Evolutionary conservation across 1,140 invertebrate species (phyloP), one percentile per base, ranked within the genome.

Genomic region (Chymomyza costata): DNA sequence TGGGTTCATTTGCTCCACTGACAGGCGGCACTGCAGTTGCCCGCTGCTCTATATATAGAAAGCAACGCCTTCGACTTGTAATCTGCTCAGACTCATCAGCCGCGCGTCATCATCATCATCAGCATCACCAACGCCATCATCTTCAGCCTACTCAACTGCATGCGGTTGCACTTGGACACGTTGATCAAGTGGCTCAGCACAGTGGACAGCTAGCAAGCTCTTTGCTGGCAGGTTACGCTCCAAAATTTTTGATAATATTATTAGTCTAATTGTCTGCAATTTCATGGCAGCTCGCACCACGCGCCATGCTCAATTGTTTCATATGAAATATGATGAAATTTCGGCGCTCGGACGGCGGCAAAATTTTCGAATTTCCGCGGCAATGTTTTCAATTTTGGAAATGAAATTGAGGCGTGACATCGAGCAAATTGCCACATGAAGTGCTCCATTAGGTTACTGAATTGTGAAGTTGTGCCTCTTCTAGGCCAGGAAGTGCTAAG

Each of bases 1-100:
- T 82, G 78, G 78, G 78, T 82, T 82, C 78, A 70, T 82, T 82
- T 70, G 78, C 78, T 82, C 38, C 44, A 57, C 53, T 78, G 71
- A 71, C 71, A 76, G 73, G 37, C 38, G 45, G 16, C 21, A n/a
- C n/a, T n/a, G n/a, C n/a, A n/a, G n/a, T n/a, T n/a, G n/a, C n/a
- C n/a, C n/a, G n/a, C n/a, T n/a, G n/a, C 11, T 6, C 65, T 76
- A 76, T 78, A 70, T 70, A 66, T 76, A 71, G 71, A 38, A n/a
- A n/a, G n/a, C n/a, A n/a, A 34, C 37, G 41, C 30, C 60, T 25
- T 25, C 21, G 3, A 25, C 21, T 44, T 52, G 44, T 64, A 64
- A 64, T 64, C 60, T 56, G 50, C 60, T 53, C n/a, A n/a, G n/a
- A n/a, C n/a, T n/a, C 60, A 64, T 38, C 60, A 46, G 10, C 37